Percentiles rank a stretch among this genome's conserved stretches.
phyloP scores from a whole-genome alignment of 2,888 invertebrate species.

The Rhimphoctona megacephalus region DNA sequence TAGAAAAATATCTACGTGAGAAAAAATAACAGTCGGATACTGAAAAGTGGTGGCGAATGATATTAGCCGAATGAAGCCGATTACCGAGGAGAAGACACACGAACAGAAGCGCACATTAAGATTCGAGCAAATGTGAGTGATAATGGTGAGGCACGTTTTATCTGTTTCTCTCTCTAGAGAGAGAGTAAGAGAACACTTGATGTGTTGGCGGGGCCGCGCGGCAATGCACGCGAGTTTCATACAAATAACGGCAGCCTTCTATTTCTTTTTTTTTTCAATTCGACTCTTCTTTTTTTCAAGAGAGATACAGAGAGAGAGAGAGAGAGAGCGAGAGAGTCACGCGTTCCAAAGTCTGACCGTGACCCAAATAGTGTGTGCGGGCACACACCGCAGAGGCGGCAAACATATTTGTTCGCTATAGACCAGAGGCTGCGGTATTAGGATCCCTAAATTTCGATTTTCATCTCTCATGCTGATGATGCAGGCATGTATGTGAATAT shows the following conservation, averaged over 20 bases:
- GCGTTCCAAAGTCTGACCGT: constrained; percentile 60
- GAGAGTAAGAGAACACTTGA: constrained; percentile 42
- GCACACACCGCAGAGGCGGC: constrained; percentile 26
- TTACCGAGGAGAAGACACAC: constrained; percentile 6
- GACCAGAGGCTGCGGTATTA: constrained; percentile 15
- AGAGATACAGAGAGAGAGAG: neutral
- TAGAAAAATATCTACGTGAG: constrained; percentile 5
- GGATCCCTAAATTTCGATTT: constrained; percentile 44
- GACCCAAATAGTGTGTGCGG: constrained; percentile 58
- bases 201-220: constrained; percentile 22
- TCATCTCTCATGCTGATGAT: constrained; percentile 30
- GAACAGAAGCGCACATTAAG: neutral
- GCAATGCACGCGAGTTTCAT: constrained; percentile 56
- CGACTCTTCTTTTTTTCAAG: neutral
- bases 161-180: neutral
- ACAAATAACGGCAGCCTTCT: constrained; percentile 51
- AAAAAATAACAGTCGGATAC: constrained; percentile 34
- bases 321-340: constrained; percentile 19
- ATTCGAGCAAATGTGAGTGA: constrained; percentile 30
- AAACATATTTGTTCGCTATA: neutral
- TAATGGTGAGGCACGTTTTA: constrained; percentile 33
- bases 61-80: constrained; percentile 25
- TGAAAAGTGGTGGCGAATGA: constrained; percentile 38
- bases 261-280: constrained; percentile 40
- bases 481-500: constrained; percentile 34